Evolutionary conservation across 30 jellyfish, hydroid and myxozoan genomes (phyloP).

Genomic region (Aurelia sp.): DNA sequence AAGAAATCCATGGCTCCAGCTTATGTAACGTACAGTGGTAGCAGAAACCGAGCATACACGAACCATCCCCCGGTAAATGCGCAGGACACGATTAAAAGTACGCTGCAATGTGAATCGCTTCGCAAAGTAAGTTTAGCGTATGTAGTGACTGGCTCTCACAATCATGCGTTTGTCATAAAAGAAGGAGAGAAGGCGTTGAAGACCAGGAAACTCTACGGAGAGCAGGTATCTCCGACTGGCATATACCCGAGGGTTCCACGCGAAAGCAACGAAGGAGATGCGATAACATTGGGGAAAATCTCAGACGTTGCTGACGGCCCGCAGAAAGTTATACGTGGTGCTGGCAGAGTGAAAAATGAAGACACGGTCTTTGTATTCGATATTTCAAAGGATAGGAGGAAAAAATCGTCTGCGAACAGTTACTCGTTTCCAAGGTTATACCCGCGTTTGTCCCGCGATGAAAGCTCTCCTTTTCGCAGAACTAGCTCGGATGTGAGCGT

Average conservation of each 20-base stretch:
- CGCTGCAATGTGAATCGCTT: neutral
- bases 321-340: no score
- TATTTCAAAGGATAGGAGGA: neutral
- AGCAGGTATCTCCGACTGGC: slow-evolving; percentile 17
- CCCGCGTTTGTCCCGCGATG: slow-evolving; percentile 45
- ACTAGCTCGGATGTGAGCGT: neutral
- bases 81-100: neutral
- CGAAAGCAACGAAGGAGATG: neutral
- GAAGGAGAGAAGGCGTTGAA: slow-evolving; percentile 29
- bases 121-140: slow-evolving; percentile 36
- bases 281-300: neutral
- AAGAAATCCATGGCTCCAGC: slow-evolving; percentile 27
- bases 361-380: slow-evolving; percentile 42
- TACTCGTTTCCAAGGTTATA: slow-evolving; percentile 16
- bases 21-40: slow-evolving; percentile 28
- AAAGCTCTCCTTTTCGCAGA: neutral
- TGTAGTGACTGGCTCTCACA: slow-evolving; percentile 25
- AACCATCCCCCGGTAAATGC: neutral
- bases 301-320: neutral
- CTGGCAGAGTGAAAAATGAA: neutral
- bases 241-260: slow-evolving; percentile 13
- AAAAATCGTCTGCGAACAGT: neutral
- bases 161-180: slow-evolving; percentile 34
- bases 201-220: slow-evolving; percentile 16
- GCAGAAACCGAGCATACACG: no score